Evolutionary conservation across 2,113 vertebrate genomes (phyloP).

Genomic region (Natator depressus): DNA sequence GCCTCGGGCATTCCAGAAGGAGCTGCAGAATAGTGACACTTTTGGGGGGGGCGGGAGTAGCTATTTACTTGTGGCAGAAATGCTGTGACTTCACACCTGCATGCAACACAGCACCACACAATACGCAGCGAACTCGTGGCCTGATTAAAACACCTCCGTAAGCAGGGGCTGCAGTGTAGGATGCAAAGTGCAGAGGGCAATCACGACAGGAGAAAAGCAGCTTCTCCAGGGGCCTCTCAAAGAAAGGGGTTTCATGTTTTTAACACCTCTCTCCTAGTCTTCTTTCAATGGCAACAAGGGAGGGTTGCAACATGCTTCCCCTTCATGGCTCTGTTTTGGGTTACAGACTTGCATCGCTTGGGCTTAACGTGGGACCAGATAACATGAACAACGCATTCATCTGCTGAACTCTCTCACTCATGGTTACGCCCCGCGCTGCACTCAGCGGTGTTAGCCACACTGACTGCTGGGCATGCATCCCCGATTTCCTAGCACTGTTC

Average conservation of each 20-base stretch:
- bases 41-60: no score
- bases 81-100: not conserved
- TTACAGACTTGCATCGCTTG: fast-evolving
- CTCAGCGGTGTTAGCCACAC: not conserved
- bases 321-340: fast-evolving
- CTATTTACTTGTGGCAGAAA: not conserved
- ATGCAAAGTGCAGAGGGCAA: not conserved
- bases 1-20: not conserved
- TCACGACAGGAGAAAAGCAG: fast-evolving
- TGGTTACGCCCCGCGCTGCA: not conserved
- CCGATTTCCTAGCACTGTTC: not conserved
- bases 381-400: not conserved
- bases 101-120: fast-evolving
- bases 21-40: fast-evolving
- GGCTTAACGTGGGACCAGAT: fast-evolving
- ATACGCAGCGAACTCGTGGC: fast-evolving
- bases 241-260: fast-evolving
- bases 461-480: not conserved
- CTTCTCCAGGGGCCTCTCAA: not conserved
- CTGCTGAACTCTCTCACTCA: not conserved
- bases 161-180: fast-evolving
- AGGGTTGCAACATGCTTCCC: not conserved
- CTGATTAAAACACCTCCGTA: fast-evolving
- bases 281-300: no score
- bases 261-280: not conserved